Base-by-base conservation (phyloP, 1,140 invertebrate species). In the Steinernema khuongi region DNA sequence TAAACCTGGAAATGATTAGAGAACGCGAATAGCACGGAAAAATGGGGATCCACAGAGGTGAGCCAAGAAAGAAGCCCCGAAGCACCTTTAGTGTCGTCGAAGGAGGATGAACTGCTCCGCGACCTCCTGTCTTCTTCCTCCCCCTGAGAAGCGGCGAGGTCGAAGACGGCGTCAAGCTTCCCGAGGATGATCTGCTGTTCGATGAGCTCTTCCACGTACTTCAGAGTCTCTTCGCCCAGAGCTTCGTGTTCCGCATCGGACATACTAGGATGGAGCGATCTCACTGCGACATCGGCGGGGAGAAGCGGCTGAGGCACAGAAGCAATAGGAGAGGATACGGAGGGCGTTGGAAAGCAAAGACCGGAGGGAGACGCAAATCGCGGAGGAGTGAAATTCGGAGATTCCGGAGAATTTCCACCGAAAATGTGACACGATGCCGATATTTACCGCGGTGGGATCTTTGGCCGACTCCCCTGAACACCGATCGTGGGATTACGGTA, bases 331-430 rank as follows among this genome's bases (percentile, higher is more conserved):
- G 4, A 60, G 50, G 22, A 26, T 41, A 41, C 36, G n/a, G 36
- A n/a, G 36, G 36, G 2, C 4, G 26, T 22, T 22, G 50, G 26
- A 60, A 60, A 60, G 50, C 50, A 60, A 60, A 41, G n/a, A 60
- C 14, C 50, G 19, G 19, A 26, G 26, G 2, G 26, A 60, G 19
- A 60, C 50, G 19, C 14, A 26, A 60, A 60, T 60, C 50, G 19
- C 50, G 50, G 50, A 60, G n/a, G n/a, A n/a, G n/a, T n/a, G 36
- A 41, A n/a, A 41, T 41, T 41, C 36, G 36, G 36, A 41, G 36
- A 41, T 41, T 41, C 36, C n/a, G n/a, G n/a, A n/a, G n/a, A n/a
- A n/a, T n/a, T n/a, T n/a, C n/a, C n/a, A n/a, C n/a, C n/a, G n/a
- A n/a, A n/a, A n/a, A n/a, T n/a, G n/a, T n/a, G n/a, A n/a, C n/a